These are phyloP conservation scores for Brevimyrus niger DNA, from an alignment of 2,113 vertebrate species.

Conservation along the genomic window DNA sequence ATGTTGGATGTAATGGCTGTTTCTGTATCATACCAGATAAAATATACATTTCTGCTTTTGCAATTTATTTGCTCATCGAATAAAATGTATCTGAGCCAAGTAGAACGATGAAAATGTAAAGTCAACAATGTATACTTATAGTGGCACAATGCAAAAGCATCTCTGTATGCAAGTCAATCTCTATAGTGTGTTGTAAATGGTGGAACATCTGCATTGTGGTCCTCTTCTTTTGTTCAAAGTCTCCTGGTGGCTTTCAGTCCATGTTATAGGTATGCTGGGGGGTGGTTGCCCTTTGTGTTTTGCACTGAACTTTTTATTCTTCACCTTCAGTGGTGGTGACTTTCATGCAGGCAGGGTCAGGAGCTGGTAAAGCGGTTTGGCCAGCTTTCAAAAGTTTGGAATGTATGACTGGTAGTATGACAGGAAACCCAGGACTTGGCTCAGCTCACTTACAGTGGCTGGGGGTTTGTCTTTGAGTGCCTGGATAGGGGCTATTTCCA, in stretches of 20 bases:
- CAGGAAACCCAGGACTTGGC: neutral
- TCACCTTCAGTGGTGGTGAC: neutral
- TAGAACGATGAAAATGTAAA: too few relatives aligned
- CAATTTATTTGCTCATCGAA: too few relatives aligned
- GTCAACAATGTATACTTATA: too few relatives aligned
- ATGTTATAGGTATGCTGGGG: neutral
- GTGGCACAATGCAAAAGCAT: too few relatives aligned
- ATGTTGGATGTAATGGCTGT: too few relatives aligned
- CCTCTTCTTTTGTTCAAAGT: neutral
- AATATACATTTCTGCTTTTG: too few relatives aligned
- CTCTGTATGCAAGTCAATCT: too few relatives aligned
- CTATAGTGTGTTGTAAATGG: too few relatives aligned
- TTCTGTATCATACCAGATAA: too few relatives aligned
- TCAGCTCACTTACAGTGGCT: neutral
- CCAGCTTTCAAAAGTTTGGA: neutral
- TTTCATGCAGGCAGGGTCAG: neutral
- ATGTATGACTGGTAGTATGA: neutral
- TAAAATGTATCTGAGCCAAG: too few relatives aligned
- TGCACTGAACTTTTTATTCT: neutral
- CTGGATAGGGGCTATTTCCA: neutral
- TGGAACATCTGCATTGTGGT: too few relatives aligned
- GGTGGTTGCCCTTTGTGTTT: neutral
- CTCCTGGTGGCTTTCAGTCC: neutral
- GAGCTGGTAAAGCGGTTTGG: neutral
- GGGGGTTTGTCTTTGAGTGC: neutral